phyloP scores from a whole-genome alignment of 2,797 vertebrate species.

The Leptatherina wallacei region DNA sequence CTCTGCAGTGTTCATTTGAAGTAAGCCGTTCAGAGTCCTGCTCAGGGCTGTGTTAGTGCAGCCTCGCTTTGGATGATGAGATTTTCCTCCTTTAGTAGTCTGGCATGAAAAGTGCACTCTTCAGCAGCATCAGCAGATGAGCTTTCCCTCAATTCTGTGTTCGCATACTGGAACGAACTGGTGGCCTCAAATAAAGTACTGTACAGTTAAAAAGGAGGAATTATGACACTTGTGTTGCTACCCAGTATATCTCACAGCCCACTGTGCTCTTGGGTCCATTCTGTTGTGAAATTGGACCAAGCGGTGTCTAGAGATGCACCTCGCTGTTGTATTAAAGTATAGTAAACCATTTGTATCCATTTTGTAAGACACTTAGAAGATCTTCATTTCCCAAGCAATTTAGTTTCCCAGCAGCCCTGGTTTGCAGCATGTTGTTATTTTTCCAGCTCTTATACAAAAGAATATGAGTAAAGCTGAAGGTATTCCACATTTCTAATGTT shows the following conservation, averaged over 20 bases:
- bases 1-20: slow-evolving; percentile 55
- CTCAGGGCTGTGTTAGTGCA: slow-evolving; percentile 64
- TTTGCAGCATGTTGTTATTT: slow-evolving; percentile 11
- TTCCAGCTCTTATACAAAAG: slow-evolving; percentile 23
- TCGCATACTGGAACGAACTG: slow-evolving; percentile 54
- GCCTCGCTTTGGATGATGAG: slow-evolving; percentile 71
- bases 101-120: slow-evolving; percentile 76
- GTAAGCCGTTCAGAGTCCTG: slow-evolving; percentile 49
- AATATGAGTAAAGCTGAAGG: slow-evolving; percentile 10
- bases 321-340: slow-evolving; percentile 62
- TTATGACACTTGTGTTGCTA: slow-evolving; percentile 63
- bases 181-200: slow-evolving; percentile 65
- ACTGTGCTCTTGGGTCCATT: slow-evolving; percentile 63
- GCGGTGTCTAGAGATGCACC: slow-evolving; percentile 67
- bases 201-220: slow-evolving; percentile 61
- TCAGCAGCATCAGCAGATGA: slow-evolving; percentile 78
- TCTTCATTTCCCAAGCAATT: slow-evolving; percentile 41
- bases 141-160: slow-evolving; percentile 55
- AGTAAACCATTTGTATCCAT: slow-evolving; percentile 51
- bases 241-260: slow-evolving; percentile 51
- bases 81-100: slow-evolving; percentile 69
- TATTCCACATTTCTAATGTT: slow-evolving; percentile 37
- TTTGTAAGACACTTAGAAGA: slow-evolving; percentile 51
- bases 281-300: slow-evolving; percentile 72
- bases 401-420: slow-evolving; percentile 21